Evolutionary conservation across 1,140 invertebrate genomes (phyloP).

Genomic region (Kradibia gibbosae): DNA sequence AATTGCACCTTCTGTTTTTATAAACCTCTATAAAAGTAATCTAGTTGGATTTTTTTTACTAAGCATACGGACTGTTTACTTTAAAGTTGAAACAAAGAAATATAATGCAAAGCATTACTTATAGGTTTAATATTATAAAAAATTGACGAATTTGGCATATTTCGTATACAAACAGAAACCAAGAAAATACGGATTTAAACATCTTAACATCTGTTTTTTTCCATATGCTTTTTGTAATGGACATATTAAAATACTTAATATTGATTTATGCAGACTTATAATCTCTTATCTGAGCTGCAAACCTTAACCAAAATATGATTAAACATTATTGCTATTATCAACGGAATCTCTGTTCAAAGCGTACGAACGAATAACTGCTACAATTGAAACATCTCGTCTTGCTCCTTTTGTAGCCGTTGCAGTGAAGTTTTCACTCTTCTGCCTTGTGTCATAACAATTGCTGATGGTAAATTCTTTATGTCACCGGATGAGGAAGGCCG

Average conservation of each 20-base stretch:
- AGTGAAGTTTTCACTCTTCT: constrained; percentile 84
- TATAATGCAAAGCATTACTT: constrained; percentile 7
- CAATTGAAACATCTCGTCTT: constrained; percentile 92
- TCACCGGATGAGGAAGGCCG: constrained; percentile 67
- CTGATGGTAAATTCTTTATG: constrained; percentile 70
- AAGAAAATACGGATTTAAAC: too few species aligned
- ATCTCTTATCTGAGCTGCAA: neutral
- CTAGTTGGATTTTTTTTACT: too few species aligned
- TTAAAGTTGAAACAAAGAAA: too few species aligned
- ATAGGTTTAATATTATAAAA: neutral
- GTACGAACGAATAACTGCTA: constrained; percentile 74
- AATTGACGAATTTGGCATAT: neutral
- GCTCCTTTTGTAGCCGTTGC: constrained; percentile 84
- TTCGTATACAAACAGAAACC: neutral
- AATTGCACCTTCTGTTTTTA: too few species aligned
- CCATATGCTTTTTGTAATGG: too few species aligned
- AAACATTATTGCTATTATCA: constrained; percentile 25
- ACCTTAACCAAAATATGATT: constrained; percentile 35
- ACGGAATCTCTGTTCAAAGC: constrained; percentile 29
- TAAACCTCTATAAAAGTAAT: too few species aligned
- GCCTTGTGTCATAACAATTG: constrained; percentile 85
- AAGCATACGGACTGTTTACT: too few species aligned
- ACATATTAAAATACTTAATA: constrained; percentile 12
- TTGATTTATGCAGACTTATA: neutral
- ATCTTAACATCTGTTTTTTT: too few species aligned